Base-by-base conservation (phyloP, 1,140 invertebrate genomes). In the Drosophila prosaltans region DNA sequence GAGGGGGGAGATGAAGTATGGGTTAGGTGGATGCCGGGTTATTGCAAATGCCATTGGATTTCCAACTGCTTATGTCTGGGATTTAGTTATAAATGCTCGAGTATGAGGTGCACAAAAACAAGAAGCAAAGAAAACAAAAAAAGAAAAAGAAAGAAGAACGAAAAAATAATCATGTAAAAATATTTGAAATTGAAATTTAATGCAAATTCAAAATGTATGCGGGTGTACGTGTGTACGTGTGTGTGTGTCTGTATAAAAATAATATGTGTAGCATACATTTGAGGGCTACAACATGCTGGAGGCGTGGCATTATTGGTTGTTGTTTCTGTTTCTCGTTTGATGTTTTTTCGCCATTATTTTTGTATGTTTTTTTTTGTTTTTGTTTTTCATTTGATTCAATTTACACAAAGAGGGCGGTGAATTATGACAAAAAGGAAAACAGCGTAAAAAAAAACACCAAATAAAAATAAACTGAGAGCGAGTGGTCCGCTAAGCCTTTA, bases 71-170 rank as follows among this genome's bases (percentile, higher is more conserved):
- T 88, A 79, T 88, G 74, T 69, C 77, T 65, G 76, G 80, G 83
- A 88, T 88, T 88, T 88, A 89, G 83, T 80, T 88, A 88, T 86
- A 88, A 86, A 86, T 86, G 71, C 75, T 39, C 65, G 64, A 74
- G 69, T 28, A 62, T 54, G 57, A 71, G 62, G 65, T 70, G 59
- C 21, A 72, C 63, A 58, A 45, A 62, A 51, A 11, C 62, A 48
- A 43, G 26, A 51, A 65, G 65, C 60, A 64, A 67, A 57, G 9
- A 54, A 2, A 54, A 54, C 10, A n/a, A 55, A 30, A n/a, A 55
- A 30, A 26, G 41, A 28, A 41, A 10, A 39, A 41, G 5, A 61
- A 62, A 45, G 26, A 30, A 65, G 26, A 40, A 39, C 30, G 10
- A 9, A 45, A 62, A 62, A 62, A 64, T 76, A 79, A 79, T 75